Evolutionary conservation across 2,797 vertebrate genomes (phyloP).

Genomic region (Sebastolobus alascanus): DNA sequence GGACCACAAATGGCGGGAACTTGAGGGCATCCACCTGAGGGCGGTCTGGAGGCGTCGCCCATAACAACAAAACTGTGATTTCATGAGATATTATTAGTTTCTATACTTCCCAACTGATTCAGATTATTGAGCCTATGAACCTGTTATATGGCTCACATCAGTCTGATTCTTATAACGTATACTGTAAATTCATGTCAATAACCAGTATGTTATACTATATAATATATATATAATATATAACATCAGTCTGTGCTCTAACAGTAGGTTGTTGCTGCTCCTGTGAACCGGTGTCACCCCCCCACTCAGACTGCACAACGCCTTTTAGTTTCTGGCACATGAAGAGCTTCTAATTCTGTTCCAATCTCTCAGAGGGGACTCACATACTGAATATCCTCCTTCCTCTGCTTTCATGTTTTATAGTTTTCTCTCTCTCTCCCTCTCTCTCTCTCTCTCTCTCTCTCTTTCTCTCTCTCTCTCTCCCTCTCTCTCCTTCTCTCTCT

Average conservation of each 20-base stretch:
- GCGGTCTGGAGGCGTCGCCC: too few relatives aligned
- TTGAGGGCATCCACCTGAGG: too few relatives aligned
- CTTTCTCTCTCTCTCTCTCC: too few relatives aligned
- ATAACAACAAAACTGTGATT: not conserved
- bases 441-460: not conserved
- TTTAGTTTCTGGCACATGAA: constrained; percentile 29
- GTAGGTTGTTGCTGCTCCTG: not conserved
- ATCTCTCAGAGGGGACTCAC: constrained; percentile 16
- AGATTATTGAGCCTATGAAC: not conserved
- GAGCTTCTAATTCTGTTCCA: constrained; percentile 27
- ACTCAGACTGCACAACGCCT: constrained; percentile 2
- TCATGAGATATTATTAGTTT: not conserved
- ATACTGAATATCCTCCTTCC: constrained; percentile 41
- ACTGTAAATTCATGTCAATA: not conserved
- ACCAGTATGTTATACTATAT: not conserved
- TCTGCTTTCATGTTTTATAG: constrained; percentile 49
- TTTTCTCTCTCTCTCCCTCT: constrained; percentile 18
- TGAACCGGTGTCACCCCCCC: constrained; percentile 19
- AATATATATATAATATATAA: too few relatives aligned
- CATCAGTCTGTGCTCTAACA: not conserved
- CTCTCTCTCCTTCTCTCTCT: too few relatives aligned
- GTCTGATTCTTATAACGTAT: not conserved
- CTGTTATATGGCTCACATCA: not conserved
- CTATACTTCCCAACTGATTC: too few relatives aligned
- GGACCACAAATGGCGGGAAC: too few relatives aligned